Base-by-base conservation (phyloP, 23 tunicate species). In the Ascidia mentula region DNA sequence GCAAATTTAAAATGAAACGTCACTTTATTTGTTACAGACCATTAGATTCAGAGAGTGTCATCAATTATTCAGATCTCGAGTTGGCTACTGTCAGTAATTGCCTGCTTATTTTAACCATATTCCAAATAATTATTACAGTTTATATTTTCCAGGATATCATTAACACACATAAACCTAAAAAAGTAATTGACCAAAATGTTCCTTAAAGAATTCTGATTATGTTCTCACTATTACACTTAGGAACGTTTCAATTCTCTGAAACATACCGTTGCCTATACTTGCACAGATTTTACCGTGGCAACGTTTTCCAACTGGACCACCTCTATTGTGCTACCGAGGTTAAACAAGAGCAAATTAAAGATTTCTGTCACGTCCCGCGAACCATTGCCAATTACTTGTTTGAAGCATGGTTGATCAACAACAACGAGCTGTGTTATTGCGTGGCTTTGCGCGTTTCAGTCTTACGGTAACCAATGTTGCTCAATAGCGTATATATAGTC, bases 361-460 rank as follows among this genome's bases (percentile, higher is more conserved):
- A 53, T 53, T 53, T 53, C 24, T 53, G 22, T 53, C 15, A 53
- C 65, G 24, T 6, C 65, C 65, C 13, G 65, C 24, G 65, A 28
- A 53, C 65, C 65, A 53, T 53, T 20, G 7, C 65, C 24, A 53
- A 53, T 53, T 53, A 28, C 28, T 20, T 3, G 24, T 53, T 53
- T 53, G 65, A 53, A 53, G 65, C 65, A 53, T 53, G 65, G 65
- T 53, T 53, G 65, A 53, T 53, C 65, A 53, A n/a, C n/a, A n/a
- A n/a, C n/a, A n/a, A n/a, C n/a, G n/a, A n/a, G n/a, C n/a, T n/a
- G n/a, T n/a, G n/a, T n/a, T n/a, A n/a, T n/a, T n/a, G n/a, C n/a
- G n/a, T n/a, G n/a, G n/a, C n/a, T n/a, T n/a, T n/a, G n/a, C n/a
- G n/a, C n/a, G n/a, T n/a, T n/a, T n/a, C n/a, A n/a, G n/a, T n/a